These are phyloP conservation scores for Rhinoraja longicauda DNA, from an alignment of 2,797 vertebrate species.

Conservation along the genomic window DNA sequence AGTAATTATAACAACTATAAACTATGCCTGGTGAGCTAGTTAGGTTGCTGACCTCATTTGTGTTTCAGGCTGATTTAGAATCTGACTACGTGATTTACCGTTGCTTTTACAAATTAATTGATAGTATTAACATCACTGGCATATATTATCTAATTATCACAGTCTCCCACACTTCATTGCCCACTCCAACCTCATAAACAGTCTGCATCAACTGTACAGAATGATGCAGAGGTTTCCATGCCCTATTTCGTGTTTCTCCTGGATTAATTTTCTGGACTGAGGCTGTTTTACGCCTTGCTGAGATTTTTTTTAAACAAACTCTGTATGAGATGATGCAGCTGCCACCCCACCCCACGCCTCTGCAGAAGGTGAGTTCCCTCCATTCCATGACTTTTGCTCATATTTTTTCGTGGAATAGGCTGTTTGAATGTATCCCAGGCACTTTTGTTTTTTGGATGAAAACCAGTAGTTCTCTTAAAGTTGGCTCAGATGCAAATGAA, in stretches of 20 bases:
- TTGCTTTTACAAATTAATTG: neutral
- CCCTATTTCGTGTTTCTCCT: slow-evolving; percentile 26
- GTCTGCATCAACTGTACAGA: neutral
- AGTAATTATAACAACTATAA: neutral
- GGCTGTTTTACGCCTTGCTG: neutral
- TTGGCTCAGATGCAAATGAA: neutral
- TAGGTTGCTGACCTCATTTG: neutral
- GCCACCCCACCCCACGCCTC: neutral
- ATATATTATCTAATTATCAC: neutral
- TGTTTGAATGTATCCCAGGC: neutral
- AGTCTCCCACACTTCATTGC: too few species aligned
- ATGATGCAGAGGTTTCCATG: slow-evolving; percentile 15
- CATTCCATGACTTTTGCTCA: neutral
- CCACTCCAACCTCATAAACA: too few species aligned
- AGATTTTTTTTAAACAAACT: neutral
- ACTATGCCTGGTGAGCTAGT: neutral
- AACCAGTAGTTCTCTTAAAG: neutral
- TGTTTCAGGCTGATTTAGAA: neutral
- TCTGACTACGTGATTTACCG: neutral
- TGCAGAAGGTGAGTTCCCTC: neutral
- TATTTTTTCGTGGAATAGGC: neutral
- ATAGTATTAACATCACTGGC: neutral
- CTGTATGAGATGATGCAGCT: neutral
- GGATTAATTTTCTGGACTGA: neutral
- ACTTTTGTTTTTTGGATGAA: neutral